phyloP scores from a whole-genome alignment of 2,888 invertebrate genomes.

The Trissonchulus sp. region DNA sequence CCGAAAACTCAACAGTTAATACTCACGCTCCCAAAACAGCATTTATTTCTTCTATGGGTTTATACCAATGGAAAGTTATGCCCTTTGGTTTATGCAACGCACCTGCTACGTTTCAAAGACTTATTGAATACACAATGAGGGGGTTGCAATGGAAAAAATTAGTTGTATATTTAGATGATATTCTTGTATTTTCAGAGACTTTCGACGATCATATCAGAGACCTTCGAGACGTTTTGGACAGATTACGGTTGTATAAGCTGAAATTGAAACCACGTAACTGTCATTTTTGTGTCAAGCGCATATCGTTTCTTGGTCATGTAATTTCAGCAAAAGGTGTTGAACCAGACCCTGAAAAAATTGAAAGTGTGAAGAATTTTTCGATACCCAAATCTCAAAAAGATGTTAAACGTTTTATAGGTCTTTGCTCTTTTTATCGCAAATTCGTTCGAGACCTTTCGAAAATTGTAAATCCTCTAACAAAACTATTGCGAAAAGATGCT shows the following conservation, averaged over 20 bases:
- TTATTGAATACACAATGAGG: conserved; percentile 17
- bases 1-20: conserved; percentile 1
- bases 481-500: background rate
- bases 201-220: background rate
- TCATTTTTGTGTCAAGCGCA: background rate
- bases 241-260: conserved; percentile 1
- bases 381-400: background rate
- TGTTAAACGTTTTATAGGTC: conserved; percentile 17
- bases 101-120: conserved; percentile 36
- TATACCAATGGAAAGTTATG: conserved; percentile 36
- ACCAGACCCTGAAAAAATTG: conserved; percentile 18
- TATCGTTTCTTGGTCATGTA: conserved; percentile 15
- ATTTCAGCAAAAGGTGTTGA: background rate
- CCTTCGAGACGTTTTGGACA: background rate
- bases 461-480: background rate
- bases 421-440: background rate
- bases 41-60: conserved; percentile 32
- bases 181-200: background rate
- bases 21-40: conserved; percentile 34
- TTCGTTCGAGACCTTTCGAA: background rate
- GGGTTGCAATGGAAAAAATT: conserved; percentile 2
- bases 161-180: conserved; percentile 28
- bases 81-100: conserved; percentile 35
- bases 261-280: background rate
- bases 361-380: background rate